Evolutionary conservation across 1,140 invertebrate species (phyloP).

Genomic region (Paraescarpia echinospica): DNA sequence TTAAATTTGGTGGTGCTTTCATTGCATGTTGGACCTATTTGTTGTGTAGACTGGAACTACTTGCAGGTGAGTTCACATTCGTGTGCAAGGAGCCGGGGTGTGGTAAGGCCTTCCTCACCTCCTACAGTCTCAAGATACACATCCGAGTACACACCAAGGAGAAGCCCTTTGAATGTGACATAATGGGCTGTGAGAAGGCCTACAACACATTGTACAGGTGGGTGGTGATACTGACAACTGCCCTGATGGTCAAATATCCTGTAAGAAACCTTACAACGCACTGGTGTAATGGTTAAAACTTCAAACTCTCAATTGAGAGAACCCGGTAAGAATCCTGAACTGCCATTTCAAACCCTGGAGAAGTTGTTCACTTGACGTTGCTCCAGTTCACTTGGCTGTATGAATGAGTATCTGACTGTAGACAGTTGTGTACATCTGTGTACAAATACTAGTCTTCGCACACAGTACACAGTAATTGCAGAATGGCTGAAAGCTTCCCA

Average conservation of each 20-base stretch:
- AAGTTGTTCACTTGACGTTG: too few species aligned
- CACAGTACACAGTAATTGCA: too few species aligned
- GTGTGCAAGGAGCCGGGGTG: conserved; percentile 84
- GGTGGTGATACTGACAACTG: conserved; percentile 12
- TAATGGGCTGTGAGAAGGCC: conserved; percentile 80
- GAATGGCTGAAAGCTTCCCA: too few species aligned
- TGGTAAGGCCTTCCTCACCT: conserved; percentile 91
- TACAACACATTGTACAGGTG: conserved; percentile 90
- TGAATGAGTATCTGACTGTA: too few species aligned
- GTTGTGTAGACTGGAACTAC: conserved; percentile 17
- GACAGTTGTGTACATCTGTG: too few species aligned
- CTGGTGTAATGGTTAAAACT: too few species aligned
- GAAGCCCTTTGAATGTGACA: conserved; percentile 81
- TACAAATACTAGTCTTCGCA: too few species aligned
- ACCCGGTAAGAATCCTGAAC: too few species aligned
- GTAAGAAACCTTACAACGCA: conserved; percentile 92
- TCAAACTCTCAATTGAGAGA: too few species aligned
- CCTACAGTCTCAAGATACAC: conserved; percentile 91
- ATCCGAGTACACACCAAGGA: conserved; percentile 92
- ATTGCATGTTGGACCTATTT: neutral
- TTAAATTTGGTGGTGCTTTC: too few species aligned
- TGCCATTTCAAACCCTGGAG: too few species aligned
- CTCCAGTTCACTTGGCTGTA: too few species aligned
- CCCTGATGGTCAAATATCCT: conserved; percentile 73
- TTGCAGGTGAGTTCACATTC: conserved; percentile 87